Conservation (phyloP, 1,140 invertebrate genomes). For the Stegodyphus dumicola region DNA sequence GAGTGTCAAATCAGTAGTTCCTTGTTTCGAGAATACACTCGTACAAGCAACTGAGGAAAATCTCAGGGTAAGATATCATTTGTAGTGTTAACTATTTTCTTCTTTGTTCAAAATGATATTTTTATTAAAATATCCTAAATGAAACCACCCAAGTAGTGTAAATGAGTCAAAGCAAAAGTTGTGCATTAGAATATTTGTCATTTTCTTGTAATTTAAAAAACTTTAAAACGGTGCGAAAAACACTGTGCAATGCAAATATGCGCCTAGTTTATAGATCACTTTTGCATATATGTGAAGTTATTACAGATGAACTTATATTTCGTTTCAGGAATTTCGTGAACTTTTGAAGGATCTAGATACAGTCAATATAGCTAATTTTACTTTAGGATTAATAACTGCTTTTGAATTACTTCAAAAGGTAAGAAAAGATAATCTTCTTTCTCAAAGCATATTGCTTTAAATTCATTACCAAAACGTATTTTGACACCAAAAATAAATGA, state of each 20-base stretch:
- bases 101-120: too few species aligned
- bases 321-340: conserved; percentile 77
- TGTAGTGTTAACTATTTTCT: too few species aligned
- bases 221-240: too few species aligned
- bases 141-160: too few species aligned
- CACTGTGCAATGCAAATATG: too few species aligned
- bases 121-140: too few species aligned
- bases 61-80: conserved; percentile 74
- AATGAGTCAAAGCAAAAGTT: too few species aligned
- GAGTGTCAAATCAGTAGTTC: conserved; percentile 71
- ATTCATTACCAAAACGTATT: too few species aligned
- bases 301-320: neutral
- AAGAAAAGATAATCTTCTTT: conserved; percentile 57
- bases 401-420: conserved; percentile 87
- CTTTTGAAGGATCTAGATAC: conserved; percentile 81
- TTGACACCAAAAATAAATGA: too few species aligned
- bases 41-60: conserved; percentile 91
- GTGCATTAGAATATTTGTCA: too few species aligned
- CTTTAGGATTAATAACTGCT: conserved; percentile 86
- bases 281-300: neutral
- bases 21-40: conserved; percentile 82
- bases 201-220: too few species aligned
- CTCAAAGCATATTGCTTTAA: too few species aligned
- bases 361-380: conserved; percentile 93
- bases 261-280: neutral